Base-by-base conservation (phyloP, 2,888 invertebrate species). In the Polydrusus pterygomalis region DNA sequence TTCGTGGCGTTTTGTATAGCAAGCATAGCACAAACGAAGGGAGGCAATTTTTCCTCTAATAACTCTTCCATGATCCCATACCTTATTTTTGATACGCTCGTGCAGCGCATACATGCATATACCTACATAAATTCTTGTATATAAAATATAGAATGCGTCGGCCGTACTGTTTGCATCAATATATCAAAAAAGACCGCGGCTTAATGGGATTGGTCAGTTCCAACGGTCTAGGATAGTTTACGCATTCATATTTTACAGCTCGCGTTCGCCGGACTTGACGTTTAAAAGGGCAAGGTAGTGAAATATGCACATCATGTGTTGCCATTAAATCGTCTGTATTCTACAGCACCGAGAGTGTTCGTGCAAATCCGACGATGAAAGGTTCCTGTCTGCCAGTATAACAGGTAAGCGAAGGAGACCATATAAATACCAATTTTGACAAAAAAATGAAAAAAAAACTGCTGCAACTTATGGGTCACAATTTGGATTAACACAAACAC, bases 191-290 rank as follows among this genome's bases (percentile, higher is more conserved):
- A 56, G 34, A 34, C 34, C 34, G 18, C 18, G 34, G 18, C 13
- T 34, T 56, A 56, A 56, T 56, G 34, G 56, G 56, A 34, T 56
- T 56, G 56, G 56, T 56, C 56, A 56, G 56, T 56, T 30, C n/a
- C 54, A 30, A 11, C 30, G 54, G 54, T 54, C 56, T 34, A 15
- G 34, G 56, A 30, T 56, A 56, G 56, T 56, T 56, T 56, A 56
- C 56, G 56, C 56, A 56, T 56, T 56, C 56, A 56, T 56, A 56
- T 56, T 56, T 56, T 15, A 56, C 20, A 20, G 34, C 20, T 6
- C 56, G 34, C 56, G n/a, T 34, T 56, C 34, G 15, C n/a, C 34
- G 30, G 56, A 56, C 34, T 56, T 56, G 56, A 56, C 56, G 10
- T 56, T 56, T 56, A 34, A 34, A 51, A 34, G 34, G 56, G 56